phyloP scores from a whole-genome alignment of 1,140 invertebrate species.

The Chymomyza costata region DNA sequence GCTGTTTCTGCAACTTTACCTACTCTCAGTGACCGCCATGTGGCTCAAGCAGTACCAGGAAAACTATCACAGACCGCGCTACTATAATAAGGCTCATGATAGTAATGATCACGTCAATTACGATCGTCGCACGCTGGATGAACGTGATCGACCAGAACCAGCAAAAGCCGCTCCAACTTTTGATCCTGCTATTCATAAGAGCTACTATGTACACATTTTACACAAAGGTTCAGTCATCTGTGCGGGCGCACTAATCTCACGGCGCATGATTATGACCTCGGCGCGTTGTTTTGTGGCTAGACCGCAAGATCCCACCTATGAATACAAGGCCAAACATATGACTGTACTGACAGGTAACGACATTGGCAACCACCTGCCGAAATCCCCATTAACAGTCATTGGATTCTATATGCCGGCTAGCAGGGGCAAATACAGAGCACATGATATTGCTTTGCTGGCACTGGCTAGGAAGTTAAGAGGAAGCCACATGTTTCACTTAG shows the following conservation, averaged over 20 bases:
- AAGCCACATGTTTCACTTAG: neutral
- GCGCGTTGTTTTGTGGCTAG: conserved; percentile 19
- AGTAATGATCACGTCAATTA: conserved; percentile 26
- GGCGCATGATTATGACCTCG: conserved; percentile 38
- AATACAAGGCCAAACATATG: conserved; percentile 27
- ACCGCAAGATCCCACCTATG: neutral
- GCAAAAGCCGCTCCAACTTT: neutral
- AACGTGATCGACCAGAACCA: rapidly evolving
- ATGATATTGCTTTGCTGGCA: conserved; percentile 17
- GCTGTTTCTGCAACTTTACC: no score
- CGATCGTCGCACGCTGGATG: conserved; percentile 11
- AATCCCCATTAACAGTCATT: neutral
- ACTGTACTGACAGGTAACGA: conserved; percentile 9
- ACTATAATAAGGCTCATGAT: conserved; percentile 34
- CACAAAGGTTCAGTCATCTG: conserved; percentile 33
- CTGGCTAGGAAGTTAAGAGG: conserved; percentile 8
- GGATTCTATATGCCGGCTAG: conserved; percentile 25
- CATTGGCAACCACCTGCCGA: neutral
- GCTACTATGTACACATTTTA: conserved; percentile 32
- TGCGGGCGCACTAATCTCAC: conserved; percentile 29
- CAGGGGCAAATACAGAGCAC: neutral
- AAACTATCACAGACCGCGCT: conserved; percentile 37
- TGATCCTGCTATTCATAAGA: conserved; percentile 1
- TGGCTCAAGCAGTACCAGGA: conserved; percentile 33
- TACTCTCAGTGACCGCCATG: neutral